These are phyloP conservation scores for Calyptomena viridis DNA, from an alignment of 2,113 vertebrate species.

Conservation along the genomic window DNA sequence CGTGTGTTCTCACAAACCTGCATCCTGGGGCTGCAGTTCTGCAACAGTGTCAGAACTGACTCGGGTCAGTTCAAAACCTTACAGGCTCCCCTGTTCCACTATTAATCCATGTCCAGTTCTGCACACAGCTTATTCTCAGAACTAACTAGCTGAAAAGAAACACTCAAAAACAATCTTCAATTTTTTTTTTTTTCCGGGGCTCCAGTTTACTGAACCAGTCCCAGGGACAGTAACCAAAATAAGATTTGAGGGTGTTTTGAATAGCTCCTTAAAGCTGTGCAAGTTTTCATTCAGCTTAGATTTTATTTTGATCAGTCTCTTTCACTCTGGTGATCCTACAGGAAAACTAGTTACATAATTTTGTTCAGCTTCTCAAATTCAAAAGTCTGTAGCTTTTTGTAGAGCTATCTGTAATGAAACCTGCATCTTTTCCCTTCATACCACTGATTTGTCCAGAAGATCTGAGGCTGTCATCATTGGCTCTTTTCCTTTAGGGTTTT, in stretches of 20 bases:
- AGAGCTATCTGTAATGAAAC: neutral
- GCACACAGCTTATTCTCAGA: neutral
- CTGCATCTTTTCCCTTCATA: neutral
- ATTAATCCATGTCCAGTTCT: rapidly evolving
- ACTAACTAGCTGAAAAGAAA: neutral
- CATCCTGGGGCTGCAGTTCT: neutral
- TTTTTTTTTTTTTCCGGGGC: too few relatives aligned
- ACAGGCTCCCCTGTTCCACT: rapidly evolving
- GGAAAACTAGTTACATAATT: neutral
- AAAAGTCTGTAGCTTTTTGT: neutral
- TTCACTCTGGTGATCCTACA: neutral
- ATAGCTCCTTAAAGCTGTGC: neutral
- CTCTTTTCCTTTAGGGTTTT: neutral
- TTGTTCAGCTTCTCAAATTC: neutral
- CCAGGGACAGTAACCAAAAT: too few relatives aligned
- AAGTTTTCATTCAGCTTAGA: neutral
- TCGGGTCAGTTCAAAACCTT: neutral
- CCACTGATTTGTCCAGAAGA: neutral
- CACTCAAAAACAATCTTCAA: rapidly evolving
- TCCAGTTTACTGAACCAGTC: neutral
- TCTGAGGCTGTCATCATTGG: neutral
- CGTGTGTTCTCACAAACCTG: neutral
- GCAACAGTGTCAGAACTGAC: neutral
- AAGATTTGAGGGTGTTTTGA: neutral
- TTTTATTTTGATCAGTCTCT: neutral